Evolutionary conservation across 2,113 vertebrate genomes (phyloP).

Genomic region (Mesocricetus auratus): DNA sequence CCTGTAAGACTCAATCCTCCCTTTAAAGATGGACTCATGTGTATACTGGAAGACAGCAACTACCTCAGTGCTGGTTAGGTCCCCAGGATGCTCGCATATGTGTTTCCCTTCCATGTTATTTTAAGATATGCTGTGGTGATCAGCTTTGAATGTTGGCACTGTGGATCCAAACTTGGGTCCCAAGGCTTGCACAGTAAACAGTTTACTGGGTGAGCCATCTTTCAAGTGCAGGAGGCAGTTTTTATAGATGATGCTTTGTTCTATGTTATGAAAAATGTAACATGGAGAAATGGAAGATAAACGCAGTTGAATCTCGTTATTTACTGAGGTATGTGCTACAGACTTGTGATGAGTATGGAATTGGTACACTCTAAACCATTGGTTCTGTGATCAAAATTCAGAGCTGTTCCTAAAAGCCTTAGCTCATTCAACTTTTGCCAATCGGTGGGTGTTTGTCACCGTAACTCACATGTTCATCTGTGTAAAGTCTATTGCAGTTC

Average conservation of each 20-base stretch:
- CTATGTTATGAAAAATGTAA: not conserved
- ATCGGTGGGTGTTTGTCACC: not conserved
- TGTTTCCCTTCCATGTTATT: no score
- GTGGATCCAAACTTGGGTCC: not conserved
- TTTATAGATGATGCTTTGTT: not conserved
- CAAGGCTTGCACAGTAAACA: not conserved
- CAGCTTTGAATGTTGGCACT: not conserved
- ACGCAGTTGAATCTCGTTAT: not conserved
- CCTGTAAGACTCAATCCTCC: no score
- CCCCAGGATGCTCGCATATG: not conserved
- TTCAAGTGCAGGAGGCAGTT: not conserved
- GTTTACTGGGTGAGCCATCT: not conserved
- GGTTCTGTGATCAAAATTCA: not conserved
- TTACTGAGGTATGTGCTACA: not conserved
- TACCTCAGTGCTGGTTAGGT: no score
- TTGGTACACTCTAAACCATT: not conserved
- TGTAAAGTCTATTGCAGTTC: conserved; percentile 25
- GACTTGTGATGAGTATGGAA: not conserved
- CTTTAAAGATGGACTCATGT: not conserved
- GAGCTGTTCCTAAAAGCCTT: not conserved
- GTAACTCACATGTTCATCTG: conserved; percentile 25
- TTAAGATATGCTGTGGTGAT: not conserved
- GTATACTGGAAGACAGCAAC: not conserved
- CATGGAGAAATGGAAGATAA: not conserved
- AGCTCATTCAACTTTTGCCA: not conserved